Conservation (phyloP, 2,888 invertebrate species). For the Cenopis cana region DNA sequence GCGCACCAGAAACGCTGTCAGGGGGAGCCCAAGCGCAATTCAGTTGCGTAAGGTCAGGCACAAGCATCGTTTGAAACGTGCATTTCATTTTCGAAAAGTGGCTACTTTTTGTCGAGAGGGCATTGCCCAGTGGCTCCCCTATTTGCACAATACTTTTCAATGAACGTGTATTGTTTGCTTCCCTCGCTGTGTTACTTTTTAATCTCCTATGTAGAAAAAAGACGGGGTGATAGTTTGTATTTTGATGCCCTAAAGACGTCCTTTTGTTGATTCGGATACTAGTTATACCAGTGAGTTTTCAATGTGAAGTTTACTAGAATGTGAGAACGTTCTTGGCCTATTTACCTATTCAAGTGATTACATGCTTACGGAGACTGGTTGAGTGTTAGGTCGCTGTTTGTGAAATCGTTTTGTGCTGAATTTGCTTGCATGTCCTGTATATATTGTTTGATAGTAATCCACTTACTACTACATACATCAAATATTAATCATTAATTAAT, state of each 20-base stretch:
- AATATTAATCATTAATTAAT: not conserved
- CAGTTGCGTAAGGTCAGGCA: constrained; percentile 67
- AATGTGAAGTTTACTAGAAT: constrained; percentile 38
- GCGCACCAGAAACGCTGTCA: constrained; percentile 37
- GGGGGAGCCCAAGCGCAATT: constrained; percentile 50
- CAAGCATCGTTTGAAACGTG: constrained; percentile 54
- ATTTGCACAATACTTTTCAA: constrained; percentile 79
- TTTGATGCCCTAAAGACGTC: constrained; percentile 28
- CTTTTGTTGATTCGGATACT: constrained; percentile 25
- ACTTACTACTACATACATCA: too few relatives aligned
- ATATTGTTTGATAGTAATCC: not conserved
- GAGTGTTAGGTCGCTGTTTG: constrained; percentile 54
- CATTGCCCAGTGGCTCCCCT: constrained; percentile 63
- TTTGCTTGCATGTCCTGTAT: not conserved
- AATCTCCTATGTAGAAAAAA: constrained; percentile 52
- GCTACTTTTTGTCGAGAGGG: constrained; percentile 68
- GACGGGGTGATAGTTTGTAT: constrained; percentile 46
- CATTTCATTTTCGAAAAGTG: constrained; percentile 68
- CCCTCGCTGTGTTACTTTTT: constrained; percentile 43
- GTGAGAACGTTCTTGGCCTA: constrained; percentile 40
- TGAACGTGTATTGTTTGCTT: constrained; percentile 73
- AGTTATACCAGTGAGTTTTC: constrained; percentile 34
- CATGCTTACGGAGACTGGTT: constrained; percentile 11
- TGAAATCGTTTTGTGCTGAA: constrained; percentile 23
- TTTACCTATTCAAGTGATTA: constrained; percentile 37